Evolutionary conservation across 2,113 vertebrate genomes (phyloP).

Genomic region (Datnioides undecimradiatus): DNA sequence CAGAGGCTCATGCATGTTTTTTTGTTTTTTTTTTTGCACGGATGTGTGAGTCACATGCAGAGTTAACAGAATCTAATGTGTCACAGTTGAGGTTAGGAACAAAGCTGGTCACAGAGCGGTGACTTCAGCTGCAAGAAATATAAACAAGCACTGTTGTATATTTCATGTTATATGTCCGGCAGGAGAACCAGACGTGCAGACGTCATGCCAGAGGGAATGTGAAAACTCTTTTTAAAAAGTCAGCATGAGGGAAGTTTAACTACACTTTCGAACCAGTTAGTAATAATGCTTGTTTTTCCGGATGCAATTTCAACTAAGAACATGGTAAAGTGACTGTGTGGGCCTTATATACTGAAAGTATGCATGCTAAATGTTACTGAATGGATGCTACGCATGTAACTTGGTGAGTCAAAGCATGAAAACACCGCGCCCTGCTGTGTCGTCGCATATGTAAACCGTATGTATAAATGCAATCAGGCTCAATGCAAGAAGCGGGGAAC

Average conservation of each 20-base stretch:
- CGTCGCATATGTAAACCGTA: neutral
- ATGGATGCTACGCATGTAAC: neutral
- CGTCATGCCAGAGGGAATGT: neutral
- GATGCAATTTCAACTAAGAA: conserved; percentile 11
- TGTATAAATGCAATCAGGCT: conserved; percentile 29
- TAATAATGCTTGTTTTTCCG: neutral
- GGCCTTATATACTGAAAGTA: neutral
- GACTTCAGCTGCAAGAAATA: neutral
- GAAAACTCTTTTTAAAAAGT: neutral
- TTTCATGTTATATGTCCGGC: neutral
- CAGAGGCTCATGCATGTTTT: conserved; percentile 59
- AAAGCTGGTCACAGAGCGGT: neutral
- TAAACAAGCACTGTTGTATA: neutral
- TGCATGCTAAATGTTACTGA: conserved; percentile 1
- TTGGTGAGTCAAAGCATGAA: neutral
- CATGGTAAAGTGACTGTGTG: neutral
- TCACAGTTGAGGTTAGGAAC: conserved; percentile 35
- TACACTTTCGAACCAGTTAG: conserved; percentile 23
- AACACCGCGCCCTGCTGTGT: neutral
- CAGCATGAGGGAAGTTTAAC: neutral
- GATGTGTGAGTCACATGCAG: conserved; percentile 57
- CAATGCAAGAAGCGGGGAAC: neutral
- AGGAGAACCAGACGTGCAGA: conserved; percentile 25
- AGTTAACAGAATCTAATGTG: conserved; percentile 24
- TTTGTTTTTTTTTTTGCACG: no score